Percentiles rank a stretch among this genome's conserved stretches.
phyloP scores from a whole-genome alignment of 2,888 invertebrate genomes.

The Melolontha melolontha region DNA sequence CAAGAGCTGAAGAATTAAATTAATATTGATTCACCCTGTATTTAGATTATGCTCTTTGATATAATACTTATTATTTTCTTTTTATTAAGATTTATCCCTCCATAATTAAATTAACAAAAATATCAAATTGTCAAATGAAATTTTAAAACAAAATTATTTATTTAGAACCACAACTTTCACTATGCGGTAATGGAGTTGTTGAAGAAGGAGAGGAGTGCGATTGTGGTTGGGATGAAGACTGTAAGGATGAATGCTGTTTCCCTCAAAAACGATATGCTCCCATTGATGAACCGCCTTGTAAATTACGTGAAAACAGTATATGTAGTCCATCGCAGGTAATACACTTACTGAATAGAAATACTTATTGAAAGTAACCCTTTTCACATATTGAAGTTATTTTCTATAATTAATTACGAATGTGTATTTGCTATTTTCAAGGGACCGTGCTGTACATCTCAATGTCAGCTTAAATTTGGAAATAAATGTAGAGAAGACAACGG shows the following conservation, averaged over 20 bases:
- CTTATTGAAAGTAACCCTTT: too few relatives aligned
- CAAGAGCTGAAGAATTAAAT: too few relatives aligned
- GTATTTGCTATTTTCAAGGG: slow-evolving; percentile 72
- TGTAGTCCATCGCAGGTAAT: slow-evolving; percentile 86
- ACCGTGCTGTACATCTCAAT: slow-evolving; percentile 93
- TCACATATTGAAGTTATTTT: too few relatives aligned
- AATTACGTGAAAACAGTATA: slow-evolving; percentile 81
- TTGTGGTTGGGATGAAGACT: slow-evolving; percentile 98
- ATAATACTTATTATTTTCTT: too few relatives aligned
- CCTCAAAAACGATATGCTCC: slow-evolving; percentile 88
- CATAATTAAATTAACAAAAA: too few relatives aligned
- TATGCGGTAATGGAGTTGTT: slow-evolving; percentile 98
- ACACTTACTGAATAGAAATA: not conserved
- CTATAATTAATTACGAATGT: not conserved
- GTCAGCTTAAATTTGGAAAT: slow-evolving; percentile 86
- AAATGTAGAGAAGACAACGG: slow-evolving; percentile 95
- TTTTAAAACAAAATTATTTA: too few relatives aligned
- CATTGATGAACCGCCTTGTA: slow-evolving; percentile 85
- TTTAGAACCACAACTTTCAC: slow-evolving; percentile 89
- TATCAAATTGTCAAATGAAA: too few relatives aligned
- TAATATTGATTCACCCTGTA: too few relatives aligned
- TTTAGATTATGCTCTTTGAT: too few relatives aligned
- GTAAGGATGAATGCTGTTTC: slow-evolving; percentile 92
- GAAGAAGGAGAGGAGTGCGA: slow-evolving; percentile 98
- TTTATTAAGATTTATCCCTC: too few relatives aligned